These are phyloP conservation scores for Nothocercus julius DNA, from an alignment of 2,113 vertebrate species.

Conservation along the genomic window DNA sequence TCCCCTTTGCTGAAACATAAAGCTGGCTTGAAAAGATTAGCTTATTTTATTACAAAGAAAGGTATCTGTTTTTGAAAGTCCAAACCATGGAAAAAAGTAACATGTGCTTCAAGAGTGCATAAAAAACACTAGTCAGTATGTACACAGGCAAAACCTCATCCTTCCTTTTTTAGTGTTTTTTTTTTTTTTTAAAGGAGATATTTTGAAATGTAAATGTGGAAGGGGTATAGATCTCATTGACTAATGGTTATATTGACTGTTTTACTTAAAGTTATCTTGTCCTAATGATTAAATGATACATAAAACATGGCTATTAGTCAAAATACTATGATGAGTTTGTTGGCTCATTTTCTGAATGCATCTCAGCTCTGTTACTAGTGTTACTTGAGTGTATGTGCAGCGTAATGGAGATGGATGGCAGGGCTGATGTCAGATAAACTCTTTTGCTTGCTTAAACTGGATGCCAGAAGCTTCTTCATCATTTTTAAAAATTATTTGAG, in stretches of 20 bases:
- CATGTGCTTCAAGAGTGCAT: neutral
- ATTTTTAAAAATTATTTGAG: slow-evolving; percentile 14
- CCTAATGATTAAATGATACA: neutral
- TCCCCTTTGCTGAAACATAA: slow-evolving; percentile 21
- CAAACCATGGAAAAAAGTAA: neutral
- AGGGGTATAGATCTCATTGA: neutral
- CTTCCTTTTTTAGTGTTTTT: neutral
- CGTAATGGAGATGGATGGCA: neutral
- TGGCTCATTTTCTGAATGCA: neutral
- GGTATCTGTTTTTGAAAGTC: slow-evolving; percentile 11
- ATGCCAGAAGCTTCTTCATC: neutral
- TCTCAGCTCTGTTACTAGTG: neutral
- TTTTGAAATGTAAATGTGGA: neutral
- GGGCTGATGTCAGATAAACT: neutral
- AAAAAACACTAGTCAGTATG: neutral
- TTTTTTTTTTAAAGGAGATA: neutral
- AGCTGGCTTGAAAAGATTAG: slow-evolving; percentile 8
- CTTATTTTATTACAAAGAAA: slow-evolving; percentile 48
- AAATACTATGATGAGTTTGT: neutral
- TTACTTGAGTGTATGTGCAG: neutral
- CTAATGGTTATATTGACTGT: neutral
- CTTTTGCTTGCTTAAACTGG: neutral
- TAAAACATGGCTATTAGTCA: neutral
- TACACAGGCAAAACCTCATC: neutral
- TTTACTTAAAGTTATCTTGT: neutral